Percentiles rank a stretch among this genome's conserved stretches.
Conservation (phyloP, 2,113 vertebrate species). For the Thermophis baileyi region DNA sequence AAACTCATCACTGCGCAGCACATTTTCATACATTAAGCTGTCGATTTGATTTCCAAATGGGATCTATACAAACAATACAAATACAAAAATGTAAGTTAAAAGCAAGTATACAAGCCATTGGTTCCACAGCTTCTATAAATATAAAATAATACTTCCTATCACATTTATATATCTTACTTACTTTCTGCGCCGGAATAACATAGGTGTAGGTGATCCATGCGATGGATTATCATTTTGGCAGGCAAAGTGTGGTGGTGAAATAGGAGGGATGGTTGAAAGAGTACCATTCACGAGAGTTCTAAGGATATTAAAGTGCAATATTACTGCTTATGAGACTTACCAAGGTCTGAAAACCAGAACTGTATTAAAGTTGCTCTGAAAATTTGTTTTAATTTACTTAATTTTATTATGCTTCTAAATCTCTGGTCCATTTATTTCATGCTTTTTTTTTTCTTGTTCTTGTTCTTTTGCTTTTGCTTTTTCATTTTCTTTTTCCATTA, state of each 20-base stretch:
- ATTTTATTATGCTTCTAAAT: neutral
- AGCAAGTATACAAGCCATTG: neutral
- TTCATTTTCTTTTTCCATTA: neutral
- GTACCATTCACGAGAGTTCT: conserved; percentile 54
- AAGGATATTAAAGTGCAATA: conserved; percentile 53
- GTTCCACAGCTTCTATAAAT: neutral
- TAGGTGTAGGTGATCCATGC: conserved; percentile 23
- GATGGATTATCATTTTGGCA: conserved; percentile 51
- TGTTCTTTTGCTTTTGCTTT: neutral
- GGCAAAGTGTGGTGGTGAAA: conserved; percentile 41
- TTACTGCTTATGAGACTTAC: neutral
- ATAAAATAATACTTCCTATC: neutral
- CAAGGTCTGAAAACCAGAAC: neutral
- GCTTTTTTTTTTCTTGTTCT: neutral
- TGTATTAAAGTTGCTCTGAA: neutral
- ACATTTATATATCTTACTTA: conserved; percentile 57
- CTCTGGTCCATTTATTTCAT: neutral
- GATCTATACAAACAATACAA: neutral
- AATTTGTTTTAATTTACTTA: neutral
- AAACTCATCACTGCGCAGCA: neutral
- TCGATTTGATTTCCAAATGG: neutral
- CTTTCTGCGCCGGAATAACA: conserved; percentile 69
- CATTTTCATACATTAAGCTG: neutral
- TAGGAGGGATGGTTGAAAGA: conserved; percentile 29
- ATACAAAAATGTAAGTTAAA: neutral